phyloP scores from a whole-genome alignment of 2,113 vertebrate species.

The Peromyscus polionotus region DNA sequence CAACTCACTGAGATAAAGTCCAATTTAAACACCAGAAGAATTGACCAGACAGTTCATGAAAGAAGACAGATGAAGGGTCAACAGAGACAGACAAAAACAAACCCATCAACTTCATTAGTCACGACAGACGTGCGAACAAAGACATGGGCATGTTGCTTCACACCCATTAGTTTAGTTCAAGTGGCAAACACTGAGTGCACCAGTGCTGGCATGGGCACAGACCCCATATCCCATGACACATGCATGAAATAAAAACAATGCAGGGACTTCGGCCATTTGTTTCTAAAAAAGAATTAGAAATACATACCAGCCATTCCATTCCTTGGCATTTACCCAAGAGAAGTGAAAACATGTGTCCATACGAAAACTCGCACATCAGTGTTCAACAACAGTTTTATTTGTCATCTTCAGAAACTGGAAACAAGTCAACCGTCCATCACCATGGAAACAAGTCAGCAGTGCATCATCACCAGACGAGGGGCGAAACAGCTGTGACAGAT shows the following conservation, averaged over 20 bases:
- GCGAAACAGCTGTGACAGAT: background rate
- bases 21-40: background rate
- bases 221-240: background rate
- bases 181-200: background rate
- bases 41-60: background rate
- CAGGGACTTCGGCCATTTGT: background rate
- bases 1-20: background rate
- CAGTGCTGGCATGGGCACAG: background rate
- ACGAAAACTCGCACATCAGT: background rate
- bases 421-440: background rate
- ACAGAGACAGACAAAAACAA: background rate
- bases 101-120: no score
- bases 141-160: background rate
- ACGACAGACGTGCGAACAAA: background rate
- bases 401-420: conserved; percentile 5
- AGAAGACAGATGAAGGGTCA: background rate
- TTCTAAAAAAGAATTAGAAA: background rate
- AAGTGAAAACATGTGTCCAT: conserved; percentile 30
- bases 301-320: background rate
- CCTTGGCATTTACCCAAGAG: conserved; percentile 37
- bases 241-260: background rate
- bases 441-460: conserved; percentile 7
- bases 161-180: background rate
- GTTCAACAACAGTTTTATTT: conserved; percentile 8
- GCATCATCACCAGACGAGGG: background rate